Conservation (phyloP, 2,113 vertebrate species). For the Microcebus jonahi region DNA sequence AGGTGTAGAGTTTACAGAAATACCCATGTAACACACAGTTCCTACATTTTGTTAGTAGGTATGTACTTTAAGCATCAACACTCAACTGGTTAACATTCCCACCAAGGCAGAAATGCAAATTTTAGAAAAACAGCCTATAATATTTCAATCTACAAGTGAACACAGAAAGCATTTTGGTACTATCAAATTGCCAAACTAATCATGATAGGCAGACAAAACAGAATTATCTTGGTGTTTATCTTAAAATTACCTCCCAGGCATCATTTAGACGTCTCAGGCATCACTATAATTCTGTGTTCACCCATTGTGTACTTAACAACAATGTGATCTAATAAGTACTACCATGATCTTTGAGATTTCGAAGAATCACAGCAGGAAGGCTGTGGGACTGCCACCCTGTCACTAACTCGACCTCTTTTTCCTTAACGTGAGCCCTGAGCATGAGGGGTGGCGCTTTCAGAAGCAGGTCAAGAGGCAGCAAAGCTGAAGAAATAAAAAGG, state of each 20-base stretch:
- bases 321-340: constrained; percentile 58
- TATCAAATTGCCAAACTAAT: background rate
- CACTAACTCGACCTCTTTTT: constrained; percentile 64
- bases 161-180: constrained; percentile 33
- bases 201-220: background rate
- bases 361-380: constrained; percentile 75
- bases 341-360: constrained; percentile 77
- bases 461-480: constrained; percentile 77
- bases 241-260: background rate
- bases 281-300: constrained; percentile 35
- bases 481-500: constrained; percentile 82
- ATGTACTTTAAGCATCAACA: constrained; percentile 22
- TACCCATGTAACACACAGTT: background rate
- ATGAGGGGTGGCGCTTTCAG: constrained; percentile 69
- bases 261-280: constrained; percentile 36
- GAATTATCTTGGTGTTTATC: background rate
- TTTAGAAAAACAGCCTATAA: constrained; percentile 7
- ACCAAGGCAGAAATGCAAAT: background rate
- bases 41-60: background rate
- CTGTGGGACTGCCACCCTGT: constrained; percentile 74
- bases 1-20: background rate
- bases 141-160: constrained; percentile 48
- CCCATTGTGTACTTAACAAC: background rate
- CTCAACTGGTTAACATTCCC: constrained; percentile 43
- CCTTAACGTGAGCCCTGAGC: constrained; percentile 67